phyloP scores from a whole-genome alignment of 2,888 invertebrate species.

The Penaeus monodon region DNA sequence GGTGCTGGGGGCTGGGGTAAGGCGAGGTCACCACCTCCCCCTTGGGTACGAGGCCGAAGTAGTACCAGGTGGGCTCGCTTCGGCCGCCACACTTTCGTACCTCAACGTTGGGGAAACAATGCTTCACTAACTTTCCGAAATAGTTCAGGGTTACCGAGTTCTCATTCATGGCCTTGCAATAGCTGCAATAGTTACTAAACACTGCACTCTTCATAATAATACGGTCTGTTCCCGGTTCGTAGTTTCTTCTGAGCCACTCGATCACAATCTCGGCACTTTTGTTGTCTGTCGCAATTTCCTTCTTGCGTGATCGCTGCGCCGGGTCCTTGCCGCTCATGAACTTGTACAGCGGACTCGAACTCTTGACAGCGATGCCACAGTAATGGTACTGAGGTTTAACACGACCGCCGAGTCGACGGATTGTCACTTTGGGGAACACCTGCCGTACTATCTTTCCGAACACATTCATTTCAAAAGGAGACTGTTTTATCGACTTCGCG shows the following conservation, averaged over 20 bases:
- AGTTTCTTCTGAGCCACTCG: slow-evolving; percentile 53
- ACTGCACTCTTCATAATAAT: slow-evolving; percentile 63
- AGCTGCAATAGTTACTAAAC: slow-evolving; percentile 54
- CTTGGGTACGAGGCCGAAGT: slow-evolving; percentile 58
- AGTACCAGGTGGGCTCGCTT: slow-evolving; percentile 64
- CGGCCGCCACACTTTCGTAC: slow-evolving; percentile 64
- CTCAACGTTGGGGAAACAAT: slow-evolving; percentile 64
- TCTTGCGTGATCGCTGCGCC: slow-evolving; percentile 63
- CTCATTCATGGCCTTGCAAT: slow-evolving; percentile 55
- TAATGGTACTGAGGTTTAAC: slow-evolving; percentile 65
- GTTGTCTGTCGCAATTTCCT: slow-evolving; percentile 64
- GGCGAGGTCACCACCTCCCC: slow-evolving; percentile 22
- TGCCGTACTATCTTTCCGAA: slow-evolving; percentile 64
- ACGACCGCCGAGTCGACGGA: slow-evolving; percentile 60
- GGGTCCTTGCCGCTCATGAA: slow-evolving; percentile 63
- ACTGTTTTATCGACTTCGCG: slow-evolving; percentile 56
- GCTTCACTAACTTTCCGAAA: slow-evolving; percentile 64
- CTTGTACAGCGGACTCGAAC: slow-evolving; percentile 53
- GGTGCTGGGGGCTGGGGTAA: not conserved
- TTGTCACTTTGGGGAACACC: slow-evolving; percentile 64
- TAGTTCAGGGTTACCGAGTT: slow-evolving; percentile 62
- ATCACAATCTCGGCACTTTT: slow-evolving; percentile 61
- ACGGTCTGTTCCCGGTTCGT: slow-evolving; percentile 48
- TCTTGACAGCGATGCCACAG: slow-evolving; percentile 63
- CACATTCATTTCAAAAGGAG: slow-evolving; percentile 65